Evolutionary conservation across 1,140 invertebrate species (phyloP), one percentile per base, ranked within the genome.

Genomic region (Drosophila tsacasi): DNA sequence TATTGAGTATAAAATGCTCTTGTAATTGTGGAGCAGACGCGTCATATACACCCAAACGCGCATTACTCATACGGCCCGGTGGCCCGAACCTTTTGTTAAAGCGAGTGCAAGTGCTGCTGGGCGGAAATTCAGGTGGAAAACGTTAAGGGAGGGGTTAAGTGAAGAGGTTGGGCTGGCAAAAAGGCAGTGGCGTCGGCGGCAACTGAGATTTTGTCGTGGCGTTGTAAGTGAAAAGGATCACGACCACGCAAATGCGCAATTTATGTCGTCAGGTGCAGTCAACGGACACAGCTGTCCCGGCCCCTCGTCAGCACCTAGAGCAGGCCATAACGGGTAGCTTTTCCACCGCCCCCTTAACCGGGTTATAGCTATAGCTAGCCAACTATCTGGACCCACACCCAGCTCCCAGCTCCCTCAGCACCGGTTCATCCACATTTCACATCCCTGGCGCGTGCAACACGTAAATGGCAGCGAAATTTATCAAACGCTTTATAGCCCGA

Each of bases 401-500:
- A 15, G 15, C 3, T 15, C 27, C 27, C 27, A 39, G 42, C 25
- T 15, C 9, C 39, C 49, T 21, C 37, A 39, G 49, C 49, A 37
- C 54, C 49, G 69, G 69, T 61, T 73, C 49, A 61, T 76, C 71
- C 74, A 76, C 57, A 73, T 55, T 77, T 78, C 72, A 71, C 66
- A 87, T 52, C 66, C 55, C 47, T 12, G 63, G 60, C 63, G 79
- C 83, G 72, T 86, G 83, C 69, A 86, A 76, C 79, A 83, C 83
- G 66, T 87, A 84, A 83, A 84, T 81, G 66, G 63, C 75, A 72
- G 75, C 46, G 66, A 69, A 83, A 86, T 83, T 79, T 85, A 87
- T 86, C 76, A 87, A 71, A 75, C 69, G 68, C 74, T 76, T 74
- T 69, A 63, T 79, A 32, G 76, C 58, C 75, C 71, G 42, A 76